Evolutionary conservation across 2,113 vertebrate genomes (phyloP).

Genomic region (Prionailurus bengalensis): DNA sequence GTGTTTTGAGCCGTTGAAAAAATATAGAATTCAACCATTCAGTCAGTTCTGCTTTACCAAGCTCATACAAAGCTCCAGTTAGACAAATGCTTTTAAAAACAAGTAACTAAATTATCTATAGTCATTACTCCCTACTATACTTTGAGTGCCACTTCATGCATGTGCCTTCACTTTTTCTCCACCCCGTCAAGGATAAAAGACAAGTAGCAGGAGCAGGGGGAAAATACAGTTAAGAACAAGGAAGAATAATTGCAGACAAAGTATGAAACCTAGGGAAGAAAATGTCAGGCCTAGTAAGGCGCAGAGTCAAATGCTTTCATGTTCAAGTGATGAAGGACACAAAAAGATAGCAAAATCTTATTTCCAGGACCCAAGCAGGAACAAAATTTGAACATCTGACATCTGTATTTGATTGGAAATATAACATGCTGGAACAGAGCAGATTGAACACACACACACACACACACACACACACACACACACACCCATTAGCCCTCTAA

Average conservation of each 20-base stretch:
- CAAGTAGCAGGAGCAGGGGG: not conserved
- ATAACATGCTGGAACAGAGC: not conserved
- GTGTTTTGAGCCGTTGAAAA: slow-evolving; percentile 4
- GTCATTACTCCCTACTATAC: not conserved
- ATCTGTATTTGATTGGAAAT: not conserved
- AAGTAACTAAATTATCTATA: not conserved
- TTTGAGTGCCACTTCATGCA: not conserved
- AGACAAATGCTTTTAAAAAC: not conserved
- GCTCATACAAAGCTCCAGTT: not conserved
- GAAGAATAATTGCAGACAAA: not conserved
- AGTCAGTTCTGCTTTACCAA: slow-evolving; percentile 39
- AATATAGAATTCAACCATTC: not conserved
- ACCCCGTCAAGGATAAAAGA: not conserved
- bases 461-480: not conserved
- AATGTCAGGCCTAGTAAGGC: not conserved
- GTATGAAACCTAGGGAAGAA: not conserved
- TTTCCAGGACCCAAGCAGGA: not conserved
- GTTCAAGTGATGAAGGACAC: not conserved
- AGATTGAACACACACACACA: not conserved
- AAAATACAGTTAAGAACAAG: not conserved
- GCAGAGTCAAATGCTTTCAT: not conserved
- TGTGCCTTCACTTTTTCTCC: not conserved
- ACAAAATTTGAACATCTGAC: not conserved
- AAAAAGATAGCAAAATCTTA: not conserved
- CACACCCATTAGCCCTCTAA: not conserved